phyloP scores from a whole-genome alignment of 1,140 invertebrate species.

The Prorops nasuta region DNA sequence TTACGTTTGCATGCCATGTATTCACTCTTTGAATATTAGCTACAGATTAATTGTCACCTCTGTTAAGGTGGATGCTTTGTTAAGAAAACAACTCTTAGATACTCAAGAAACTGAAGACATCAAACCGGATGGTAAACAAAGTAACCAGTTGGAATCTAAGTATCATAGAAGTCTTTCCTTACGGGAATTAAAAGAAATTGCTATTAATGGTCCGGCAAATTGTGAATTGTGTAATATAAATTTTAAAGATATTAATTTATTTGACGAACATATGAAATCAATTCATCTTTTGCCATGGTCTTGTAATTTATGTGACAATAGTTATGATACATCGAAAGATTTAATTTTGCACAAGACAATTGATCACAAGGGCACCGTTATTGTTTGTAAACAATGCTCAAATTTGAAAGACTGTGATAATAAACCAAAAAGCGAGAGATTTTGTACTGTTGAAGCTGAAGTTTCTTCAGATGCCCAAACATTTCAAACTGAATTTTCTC shows the following conservation, averaged over 20 bases:
- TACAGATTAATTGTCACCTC: constrained; percentile 31
- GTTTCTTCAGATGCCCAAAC: not conserved
- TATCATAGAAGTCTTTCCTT: constrained; percentile 2
- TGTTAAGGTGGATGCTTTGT: constrained; percentile 25
- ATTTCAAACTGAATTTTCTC: not conserved
- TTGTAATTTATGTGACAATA: constrained; percentile 24
- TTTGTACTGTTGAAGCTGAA: not conserved
- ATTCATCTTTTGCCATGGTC: constrained; percentile 18
- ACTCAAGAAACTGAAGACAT: constrained; percentile 11
- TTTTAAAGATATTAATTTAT: constrained; percentile 25
- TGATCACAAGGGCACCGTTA: constrained; percentile 16
- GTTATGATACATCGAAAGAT: constrained; percentile 17
- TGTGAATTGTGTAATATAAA: constrained; percentile 29
- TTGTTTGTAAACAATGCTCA: constrained; percentile 8
- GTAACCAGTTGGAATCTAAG: not conserved
- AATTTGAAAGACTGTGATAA: constrained; percentile 2
- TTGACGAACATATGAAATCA: constrained; percentile 27
- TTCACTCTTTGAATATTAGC: constrained; percentile 36
- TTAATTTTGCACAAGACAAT: constrained; percentile 21
- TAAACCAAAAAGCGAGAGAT: not conserved
- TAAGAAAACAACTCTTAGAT: constrained; percentile 14
- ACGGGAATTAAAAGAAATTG: constrained; percentile 11
- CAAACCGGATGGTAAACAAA: constrained; percentile 6
- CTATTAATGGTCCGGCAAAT: constrained; percentile 19
- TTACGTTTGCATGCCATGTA: constrained; percentile 35